A percentile compares a stretch with the other conserved stretches of the same genome.
Conservation (phyloP, 92 coral and sea anemone genomes). For the Heliopora coerulea region DNA sequence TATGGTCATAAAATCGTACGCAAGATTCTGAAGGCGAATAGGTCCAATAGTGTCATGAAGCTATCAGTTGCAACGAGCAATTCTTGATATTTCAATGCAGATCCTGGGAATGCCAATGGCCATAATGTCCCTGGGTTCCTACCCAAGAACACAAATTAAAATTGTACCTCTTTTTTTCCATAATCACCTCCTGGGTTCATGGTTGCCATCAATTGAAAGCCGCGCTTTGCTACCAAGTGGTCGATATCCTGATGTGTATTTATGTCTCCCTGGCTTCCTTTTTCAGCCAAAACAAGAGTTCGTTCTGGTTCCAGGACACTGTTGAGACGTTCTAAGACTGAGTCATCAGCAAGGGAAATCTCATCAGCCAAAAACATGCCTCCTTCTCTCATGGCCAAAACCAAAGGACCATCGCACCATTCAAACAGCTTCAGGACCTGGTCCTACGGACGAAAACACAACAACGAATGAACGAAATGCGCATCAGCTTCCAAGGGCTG, state of each 20-base stretch:
- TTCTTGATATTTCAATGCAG: too few species aligned
- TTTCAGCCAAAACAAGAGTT: constrained; percentile 93
- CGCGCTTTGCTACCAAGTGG: constrained; percentile 65
- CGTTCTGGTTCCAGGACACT: constrained; percentile 96
- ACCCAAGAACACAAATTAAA: background rate
- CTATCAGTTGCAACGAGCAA: too few species aligned
- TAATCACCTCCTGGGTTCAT: constrained; percentile 99
- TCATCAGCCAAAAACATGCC: constrained; percentile 89
- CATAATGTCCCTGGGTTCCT: too few species aligned
- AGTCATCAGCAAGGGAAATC: constrained; percentile 96
- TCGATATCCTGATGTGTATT: constrained; percentile 62
- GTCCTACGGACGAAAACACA: constrained; percentile 22
- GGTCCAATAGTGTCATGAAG: too few species aligned
- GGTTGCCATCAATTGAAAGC: constrained; percentile 80
- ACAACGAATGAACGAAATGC: too few species aligned
- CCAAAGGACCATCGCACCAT: constrained; percentile 97
- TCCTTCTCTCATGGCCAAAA: constrained; percentile 86
- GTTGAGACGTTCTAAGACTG: constrained; percentile 93
- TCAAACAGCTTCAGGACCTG: constrained; percentile 76
- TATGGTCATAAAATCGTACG: too few species aligned
- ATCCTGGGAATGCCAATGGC: too few species aligned
- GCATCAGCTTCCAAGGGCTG: too few species aligned
- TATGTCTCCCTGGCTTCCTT: constrained; percentile 66
- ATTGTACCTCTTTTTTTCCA: constrained; percentile 92
- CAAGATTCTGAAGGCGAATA: too few species aligned